A percentile compares a stretch with the other conserved stretches of the same genome.
These are phyloP conservation scores for Sitobion miscanthi DNA, from an alignment of 1,140 invertebrate species.

Conservation along the genomic window DNA sequence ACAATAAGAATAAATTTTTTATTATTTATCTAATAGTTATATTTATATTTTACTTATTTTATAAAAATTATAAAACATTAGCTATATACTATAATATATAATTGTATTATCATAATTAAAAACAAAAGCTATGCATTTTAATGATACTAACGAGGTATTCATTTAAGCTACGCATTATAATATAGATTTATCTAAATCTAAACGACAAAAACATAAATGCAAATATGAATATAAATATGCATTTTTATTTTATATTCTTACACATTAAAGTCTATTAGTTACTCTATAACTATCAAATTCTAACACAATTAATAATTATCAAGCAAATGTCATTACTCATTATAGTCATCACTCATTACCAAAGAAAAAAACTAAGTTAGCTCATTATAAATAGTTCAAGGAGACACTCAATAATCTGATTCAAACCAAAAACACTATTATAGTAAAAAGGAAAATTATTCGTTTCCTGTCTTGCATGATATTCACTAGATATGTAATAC, in stretches of 20 bases:
- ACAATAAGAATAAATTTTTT: neutral
- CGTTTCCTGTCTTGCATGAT: constrained; percentile 22
- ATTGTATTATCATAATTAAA: neutral
- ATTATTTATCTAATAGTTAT: neutral
- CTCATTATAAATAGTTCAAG: constrained; percentile 17
- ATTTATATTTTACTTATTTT: neutral
- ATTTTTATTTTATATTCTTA: neutral
- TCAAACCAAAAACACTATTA: neutral
- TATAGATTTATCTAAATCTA: neutral
- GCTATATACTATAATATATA: neutral
- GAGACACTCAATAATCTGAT: constrained; percentile 7
- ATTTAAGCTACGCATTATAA: neutral
- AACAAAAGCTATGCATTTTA: neutral
- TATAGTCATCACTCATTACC: neutral
- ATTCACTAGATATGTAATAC: neutral
- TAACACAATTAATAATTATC: neutral
- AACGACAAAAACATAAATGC: neutral
- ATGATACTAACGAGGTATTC: neutral
- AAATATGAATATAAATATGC: neutral
- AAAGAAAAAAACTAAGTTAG: neutral
- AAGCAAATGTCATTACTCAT: neutral
- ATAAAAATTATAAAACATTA: neutral
- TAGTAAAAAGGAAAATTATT: constrained; percentile 24
- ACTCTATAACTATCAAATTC: neutral
- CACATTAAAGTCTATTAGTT: neutral